A percentile compares a stretch with the other conserved stretches of the same genome.
Evolutionary conservation across 2,113 vertebrate genomes (phyloP).

Genomic region (Podarcis raffonei): DNA sequence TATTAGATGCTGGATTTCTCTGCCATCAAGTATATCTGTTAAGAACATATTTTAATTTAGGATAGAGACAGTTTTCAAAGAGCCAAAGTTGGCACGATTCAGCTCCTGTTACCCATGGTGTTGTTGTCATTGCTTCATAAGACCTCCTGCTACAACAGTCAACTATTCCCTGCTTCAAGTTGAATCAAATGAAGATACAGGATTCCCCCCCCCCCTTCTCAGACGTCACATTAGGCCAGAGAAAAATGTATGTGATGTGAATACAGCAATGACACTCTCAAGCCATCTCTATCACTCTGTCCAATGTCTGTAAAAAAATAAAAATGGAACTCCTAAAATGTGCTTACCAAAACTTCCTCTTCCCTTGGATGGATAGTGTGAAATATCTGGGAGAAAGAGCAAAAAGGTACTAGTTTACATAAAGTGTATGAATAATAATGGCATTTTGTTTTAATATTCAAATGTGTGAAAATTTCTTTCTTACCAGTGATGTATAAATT

Average conservation of each 20-base stretch:
- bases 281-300: neutral
- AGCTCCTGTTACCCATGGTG: no score
- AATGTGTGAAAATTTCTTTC: no score
- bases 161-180: neutral
- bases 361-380: neutral
- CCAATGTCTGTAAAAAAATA: neutral
- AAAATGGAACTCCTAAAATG: neutral
- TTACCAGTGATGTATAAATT: neutral
- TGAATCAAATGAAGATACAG: neutral
- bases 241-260: neutral
- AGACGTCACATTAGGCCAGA: neutral
- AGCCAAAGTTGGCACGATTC: no score
- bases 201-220: neutral
- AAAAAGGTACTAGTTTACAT: neutral
- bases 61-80: no score
- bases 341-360: slow-evolving; percentile 50
- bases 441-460: neutral
- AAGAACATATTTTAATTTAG: no score
- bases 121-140: no score
- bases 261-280: no score
- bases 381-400: slow-evolving; percentile 52
- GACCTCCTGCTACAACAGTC: neutral
- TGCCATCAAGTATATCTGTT: no score
- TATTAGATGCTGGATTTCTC: no score
- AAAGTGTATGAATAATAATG: neutral